These are phyloP conservation scores for Sciurus niger DNA, from an alignment of 2,113 vertebrate genomes.

Conservation along the genomic window DNA sequence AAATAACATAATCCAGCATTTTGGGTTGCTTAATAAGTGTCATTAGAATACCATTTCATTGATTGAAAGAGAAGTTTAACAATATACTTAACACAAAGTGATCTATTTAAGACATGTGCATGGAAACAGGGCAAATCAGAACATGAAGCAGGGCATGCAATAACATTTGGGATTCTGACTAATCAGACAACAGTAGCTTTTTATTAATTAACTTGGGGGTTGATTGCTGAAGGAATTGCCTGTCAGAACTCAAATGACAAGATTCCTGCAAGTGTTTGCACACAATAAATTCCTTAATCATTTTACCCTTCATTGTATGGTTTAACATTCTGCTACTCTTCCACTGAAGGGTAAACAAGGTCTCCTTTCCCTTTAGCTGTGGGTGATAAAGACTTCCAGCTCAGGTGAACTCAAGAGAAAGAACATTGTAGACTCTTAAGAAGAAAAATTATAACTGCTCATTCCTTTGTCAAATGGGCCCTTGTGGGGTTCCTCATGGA, in stretches of 20 bases:
- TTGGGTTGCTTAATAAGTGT: conserved; percentile 10
- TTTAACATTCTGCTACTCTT: conserved; percentile 37
- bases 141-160: neutral
- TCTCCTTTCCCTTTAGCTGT: neutral
- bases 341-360: neutral
- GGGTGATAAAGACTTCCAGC: conserved; percentile 15
- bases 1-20: conserved; percentile 48
- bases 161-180: conserved; percentile 64
- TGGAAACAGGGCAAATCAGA: conserved; percentile 66
- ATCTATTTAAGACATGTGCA: neutral
- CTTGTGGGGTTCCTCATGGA: neutral
- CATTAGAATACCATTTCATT: conserved; percentile 63
- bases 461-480: neutral
- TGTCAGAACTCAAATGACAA: conserved; percentile 75
- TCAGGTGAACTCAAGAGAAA: neutral
- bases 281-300: conserved; percentile 36
- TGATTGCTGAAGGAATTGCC: conserved; percentile 61
- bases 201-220: conserved; percentile 78
- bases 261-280: conserved; percentile 68
- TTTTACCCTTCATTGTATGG: conserved; percentile 26
- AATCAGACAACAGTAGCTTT: conserved; percentile 75
- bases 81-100: conserved; percentile 19
- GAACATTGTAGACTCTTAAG: neutral
- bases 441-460: neutral
- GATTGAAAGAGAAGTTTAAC: conserved; percentile 53